phyloP scores from a whole-genome alignment of 2,113 vertebrate genomes.

The Suricata suricatta region DNA sequence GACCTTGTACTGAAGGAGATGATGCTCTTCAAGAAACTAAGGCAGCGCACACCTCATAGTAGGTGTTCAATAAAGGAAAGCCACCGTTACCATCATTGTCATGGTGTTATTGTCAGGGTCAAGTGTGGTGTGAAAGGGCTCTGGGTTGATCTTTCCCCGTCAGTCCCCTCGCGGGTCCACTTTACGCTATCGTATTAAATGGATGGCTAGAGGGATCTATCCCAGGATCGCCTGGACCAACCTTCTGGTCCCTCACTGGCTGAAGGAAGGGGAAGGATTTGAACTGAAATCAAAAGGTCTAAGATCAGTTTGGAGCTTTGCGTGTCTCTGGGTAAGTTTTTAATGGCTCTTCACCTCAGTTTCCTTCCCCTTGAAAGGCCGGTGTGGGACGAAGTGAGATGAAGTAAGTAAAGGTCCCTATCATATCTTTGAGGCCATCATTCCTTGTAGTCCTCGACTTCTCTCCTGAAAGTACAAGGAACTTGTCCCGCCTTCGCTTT shows the following conservation, averaged over 20 bases:
- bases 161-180: too few relatives aligned
- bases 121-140: not conserved
- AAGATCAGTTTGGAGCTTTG: not conserved
- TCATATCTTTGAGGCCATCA: rapidly evolving
- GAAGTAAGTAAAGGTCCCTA: not conserved
- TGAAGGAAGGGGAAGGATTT: not conserved
- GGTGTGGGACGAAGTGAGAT: not conserved
- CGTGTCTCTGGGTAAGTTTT: not conserved
- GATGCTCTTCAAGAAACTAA: not conserved
- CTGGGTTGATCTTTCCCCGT: too few relatives aligned
- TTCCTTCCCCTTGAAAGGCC: not conserved
- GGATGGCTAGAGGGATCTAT: not conserved
- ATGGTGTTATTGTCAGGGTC: not conserved
- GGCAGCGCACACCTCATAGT: too few relatives aligned
- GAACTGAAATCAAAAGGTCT: not conserved
- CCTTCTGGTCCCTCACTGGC: not conserved
- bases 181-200: not conserved
- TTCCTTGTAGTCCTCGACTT: not conserved
- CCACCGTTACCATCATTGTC: rapidly evolving
- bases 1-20: not conserved
- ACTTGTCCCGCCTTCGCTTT: not conserved
- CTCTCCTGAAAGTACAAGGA: not conserved
- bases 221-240: not conserved
- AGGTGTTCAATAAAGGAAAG: not conserved
- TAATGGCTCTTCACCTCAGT: not conserved